Base-by-base conservation (phyloP, 2,888 invertebrate species). In the Pollenia griseotomentosa region DNA sequence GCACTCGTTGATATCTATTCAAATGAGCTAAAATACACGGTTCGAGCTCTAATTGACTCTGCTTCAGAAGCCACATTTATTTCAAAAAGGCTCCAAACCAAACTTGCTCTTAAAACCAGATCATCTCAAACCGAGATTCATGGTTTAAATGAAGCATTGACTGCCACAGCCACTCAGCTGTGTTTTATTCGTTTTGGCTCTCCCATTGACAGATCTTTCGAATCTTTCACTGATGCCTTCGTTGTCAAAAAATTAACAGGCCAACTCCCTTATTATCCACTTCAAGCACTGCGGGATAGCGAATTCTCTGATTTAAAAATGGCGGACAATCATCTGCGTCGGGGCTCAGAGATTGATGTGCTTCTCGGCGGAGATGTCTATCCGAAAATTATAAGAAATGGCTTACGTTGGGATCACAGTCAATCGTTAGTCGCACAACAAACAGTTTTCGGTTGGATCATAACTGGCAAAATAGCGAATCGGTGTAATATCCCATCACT, bases 381-480 rank as follows among this genome's bases (percentile, higher is more conserved):
- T 14, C 77, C 77, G 8, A 40, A 53, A 12, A 66, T 77, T 19
- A 16, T 77, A 12, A 14, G 12, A 4, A 12, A 65, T 12, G 78
- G 59, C 4, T 11, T 78, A 1, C 53, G 55, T 7, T 55, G 57
- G 55, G 55, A 55, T 42, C 7, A 44, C 9, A 5, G 48, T 19
- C 40, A 16, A 9, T 23, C 63, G 6, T 33, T 75, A 8, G 33
- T 75, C 3, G 75, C 75, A 12, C 71, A 73, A 19, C 16, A 73
- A 16, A 73, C 71, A 40, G 57, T 57, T 9, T 73, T 73, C 44
- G 63, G 75, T 8, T 75, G 75, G 75, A 63, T 75, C 0, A 0
- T 63, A 8, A 75, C 75, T 1, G 75, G 75, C 10, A 55, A 48
- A 40, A 0, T 42, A 1, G 5, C 44, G 7, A 6, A 19, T 2